Base-by-base conservation (phyloP, 2,888 invertebrate genomes). In the Myopa tessellatipennis region DNA sequence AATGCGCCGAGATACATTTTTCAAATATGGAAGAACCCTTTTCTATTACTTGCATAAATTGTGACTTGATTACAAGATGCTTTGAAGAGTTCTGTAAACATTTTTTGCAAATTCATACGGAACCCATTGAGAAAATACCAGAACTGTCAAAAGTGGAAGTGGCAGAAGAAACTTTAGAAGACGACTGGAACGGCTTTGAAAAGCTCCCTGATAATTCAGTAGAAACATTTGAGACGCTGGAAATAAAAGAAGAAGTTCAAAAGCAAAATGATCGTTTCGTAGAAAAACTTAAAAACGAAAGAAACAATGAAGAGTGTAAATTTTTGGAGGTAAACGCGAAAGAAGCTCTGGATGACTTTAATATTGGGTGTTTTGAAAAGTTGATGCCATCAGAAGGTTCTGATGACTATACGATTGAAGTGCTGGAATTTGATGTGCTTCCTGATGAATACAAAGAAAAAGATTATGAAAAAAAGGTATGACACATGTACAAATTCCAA, bases 1-100 rank as follows among this genome's bases (percentile, higher is more conserved):
- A 74, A 52, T 74, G 74, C 50, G 74, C 65, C n/a, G 74, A 74
- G n/a, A 63, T 74, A 34, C 52, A 65, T 45, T 65, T 26, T n/a
- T 65, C 40, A 10, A 60, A 52, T 74, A 45, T 18, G 1, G 65
- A 34, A 65, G 16, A 36, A 65, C 14, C 10, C 45, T 74, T 65
- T 50, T 36, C 63, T 16, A 65, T 74, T 65, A 14, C 36, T 65
- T 74, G 74, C 16, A 36, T 16, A 14, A n/a, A 61, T 52, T 74
- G 74, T 7, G 74, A 65, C 4, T 74, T 45, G 36, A 74, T 65
- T 6, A 74, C 65, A 63, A 74, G 63, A 6, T 14, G 18, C 38
- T 74, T 65, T 50, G 34, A 65, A 8, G 58, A 74, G 36, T 74
- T 74, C 16, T 52, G 50, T 26, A 12, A 52, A 8, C 74, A 74